Base-by-base conservation (phyloP, 1,140 invertebrate species). In the Saccostrea echinata region DNA sequence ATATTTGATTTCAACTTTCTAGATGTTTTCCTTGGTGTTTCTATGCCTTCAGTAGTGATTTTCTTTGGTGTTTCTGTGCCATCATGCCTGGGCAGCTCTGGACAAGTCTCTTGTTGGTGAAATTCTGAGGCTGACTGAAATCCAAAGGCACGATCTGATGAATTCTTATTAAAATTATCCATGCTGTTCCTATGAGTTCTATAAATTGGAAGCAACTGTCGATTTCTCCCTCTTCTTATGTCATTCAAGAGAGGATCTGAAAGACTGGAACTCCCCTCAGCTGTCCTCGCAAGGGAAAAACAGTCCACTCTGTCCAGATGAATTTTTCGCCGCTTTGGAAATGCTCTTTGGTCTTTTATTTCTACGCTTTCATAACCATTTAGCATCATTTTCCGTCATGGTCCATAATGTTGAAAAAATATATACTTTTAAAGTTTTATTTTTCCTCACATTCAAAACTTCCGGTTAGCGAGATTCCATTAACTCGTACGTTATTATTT, bases 261-360 rank as follows among this genome's bases (percentile, higher is more conserved):
- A 3, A 83, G 43, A 33, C 35, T 53, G n/a, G 35, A 21, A 53
- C 81, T 83, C 18, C 81, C 81, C 35, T 83, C 81, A 13, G 8
- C 18, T 51, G 81, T 30, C 51, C n/a, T 53, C 0, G 81, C 81
- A 52, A 52, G 81, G 21, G 24, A 30, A n/a, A 52, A 51, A 83
- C 81, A 83, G n/a, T 83, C 35, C n/a, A 52, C 81, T 52, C 81
- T 52, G 35, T 83, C 81, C 35, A 83, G 11, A 35, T 83, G 81
- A 16, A 83, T 43, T 27, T 83, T 83, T n/a, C 81, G 81, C 27
- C 68, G 68, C 30, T 76, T 76, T 13, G 11, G 68, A 30, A 76
- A 76, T 76, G 9, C 27, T 18, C 27, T 24, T 27, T 33, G 68
- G 16, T 30, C 43, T 43, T 43, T 43, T 8, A 43, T 1, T 9